phyloP scores from a whole-genome alignment of 2,888 invertebrate genomes.

The Ophion costatus region DNA sequence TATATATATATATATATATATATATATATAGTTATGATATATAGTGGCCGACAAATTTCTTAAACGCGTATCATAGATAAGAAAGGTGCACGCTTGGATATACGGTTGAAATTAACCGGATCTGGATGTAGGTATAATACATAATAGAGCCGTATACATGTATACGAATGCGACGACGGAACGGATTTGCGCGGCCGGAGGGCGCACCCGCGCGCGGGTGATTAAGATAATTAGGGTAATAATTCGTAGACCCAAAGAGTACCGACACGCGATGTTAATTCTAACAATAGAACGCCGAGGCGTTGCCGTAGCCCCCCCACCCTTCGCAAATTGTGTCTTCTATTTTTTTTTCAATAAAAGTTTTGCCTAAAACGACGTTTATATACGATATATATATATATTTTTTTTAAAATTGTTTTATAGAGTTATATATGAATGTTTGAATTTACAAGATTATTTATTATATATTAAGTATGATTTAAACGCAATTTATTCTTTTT shows the following conservation, averaged over 20 bases:
- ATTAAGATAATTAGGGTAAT: constrained; percentile 79
- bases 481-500: not conserved
- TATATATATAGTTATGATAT: not conserved
- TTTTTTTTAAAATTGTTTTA: too few relatives aligned
- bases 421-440: not conserved
- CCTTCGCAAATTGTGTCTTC: constrained; percentile 49
- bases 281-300: constrained; percentile 68
- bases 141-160: constrained; percentile 4
- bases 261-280: constrained; percentile 76
- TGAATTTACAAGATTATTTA: constrained; percentile 18
- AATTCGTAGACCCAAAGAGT: constrained; percentile 71
- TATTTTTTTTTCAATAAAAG: not conserved
- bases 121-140: constrained; percentile 6
- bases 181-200: constrained; percentile 20
- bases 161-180: constrained; percentile 54
- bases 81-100: not conserved
- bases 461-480: constrained; percentile 19
- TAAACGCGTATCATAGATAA: constrained; percentile 1
- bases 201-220: constrained; percentile 68
- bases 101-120: constrained; percentile 37
- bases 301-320: constrained; percentile 38
- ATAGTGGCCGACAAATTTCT: not conserved
- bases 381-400: too few relatives aligned
- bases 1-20: too few relatives aligned
- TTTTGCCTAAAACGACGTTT: not conserved